Conservation (phyloP, 2,113 vertebrate genomes). For the Zosterops hypoxanthus region DNA sequence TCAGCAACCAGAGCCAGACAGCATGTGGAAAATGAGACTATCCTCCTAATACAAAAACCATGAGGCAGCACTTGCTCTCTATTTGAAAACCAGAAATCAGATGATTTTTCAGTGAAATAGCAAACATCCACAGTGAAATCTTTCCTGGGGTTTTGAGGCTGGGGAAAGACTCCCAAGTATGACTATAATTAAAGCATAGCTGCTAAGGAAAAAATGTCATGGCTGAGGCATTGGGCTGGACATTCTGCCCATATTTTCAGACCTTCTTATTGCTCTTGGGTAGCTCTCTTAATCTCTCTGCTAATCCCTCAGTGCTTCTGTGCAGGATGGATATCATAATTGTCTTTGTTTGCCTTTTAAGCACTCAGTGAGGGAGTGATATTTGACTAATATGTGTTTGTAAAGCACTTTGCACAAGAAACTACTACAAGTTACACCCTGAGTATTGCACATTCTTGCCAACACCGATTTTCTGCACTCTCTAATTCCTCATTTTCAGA, state of each 20-base stretch:
- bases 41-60: conserved; percentile 3
- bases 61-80: neutral
- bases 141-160: neutral
- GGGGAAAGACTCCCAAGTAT: neutral
- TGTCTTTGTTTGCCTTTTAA: neutral
- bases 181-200: neutral
- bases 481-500: neutral
- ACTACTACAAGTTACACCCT: neutral
- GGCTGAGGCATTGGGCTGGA: neutral
- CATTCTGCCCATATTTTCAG: neutral
- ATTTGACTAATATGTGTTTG: neutral
- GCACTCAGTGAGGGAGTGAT: neutral
- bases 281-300: neutral
- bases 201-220: neutral
- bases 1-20: neutral
- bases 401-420: neutral
- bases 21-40: conserved; percentile 20
- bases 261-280: neutral
- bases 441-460: neutral
- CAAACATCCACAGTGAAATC: neutral
- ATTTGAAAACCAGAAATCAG: conserved; percentile 15
- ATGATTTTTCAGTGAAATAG: neutral
- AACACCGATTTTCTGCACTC: neutral
- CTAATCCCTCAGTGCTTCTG: neutral
- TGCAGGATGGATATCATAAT: neutral